Evolutionary conservation across 2,113 vertebrate genomes (phyloP).

Genomic region (Pampusana beccarii): DNA sequence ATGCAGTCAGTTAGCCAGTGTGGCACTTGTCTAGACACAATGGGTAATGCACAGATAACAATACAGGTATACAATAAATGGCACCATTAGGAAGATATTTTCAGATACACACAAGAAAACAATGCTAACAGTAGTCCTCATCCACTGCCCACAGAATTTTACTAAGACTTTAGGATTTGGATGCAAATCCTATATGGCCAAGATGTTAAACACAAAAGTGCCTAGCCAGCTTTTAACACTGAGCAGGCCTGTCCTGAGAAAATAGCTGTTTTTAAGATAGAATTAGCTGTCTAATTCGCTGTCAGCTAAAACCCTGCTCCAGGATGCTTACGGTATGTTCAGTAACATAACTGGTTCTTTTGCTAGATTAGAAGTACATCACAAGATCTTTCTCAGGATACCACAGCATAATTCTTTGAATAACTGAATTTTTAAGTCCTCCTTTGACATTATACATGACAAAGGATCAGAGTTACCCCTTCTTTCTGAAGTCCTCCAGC

Average conservation of each 20-base stretch:
- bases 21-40: background rate
- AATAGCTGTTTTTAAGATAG: background rate
- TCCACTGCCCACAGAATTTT: background rate
- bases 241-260: background rate
- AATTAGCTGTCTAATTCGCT: background rate
- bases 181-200: background rate
- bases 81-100: background rate
- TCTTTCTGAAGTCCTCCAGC: background rate
- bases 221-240: background rate
- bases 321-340: background rate
- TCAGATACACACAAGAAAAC: background rate
- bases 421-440: background rate
- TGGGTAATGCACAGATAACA: background rate
- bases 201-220: background rate
- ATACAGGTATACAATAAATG: background rate
- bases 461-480: background rate
- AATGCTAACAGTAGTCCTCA: background rate
- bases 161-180: background rate
- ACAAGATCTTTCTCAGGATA: background rate
- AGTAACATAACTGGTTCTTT: background rate
- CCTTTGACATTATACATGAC: background rate
- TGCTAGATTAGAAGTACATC: background rate
- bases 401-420: background rate
- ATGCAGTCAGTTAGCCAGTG: rapidly evolving
- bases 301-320: background rate